phyloP scores from a whole-genome alignment of 2,797 vertebrate species.

The Anguilla pacifica region DNA sequence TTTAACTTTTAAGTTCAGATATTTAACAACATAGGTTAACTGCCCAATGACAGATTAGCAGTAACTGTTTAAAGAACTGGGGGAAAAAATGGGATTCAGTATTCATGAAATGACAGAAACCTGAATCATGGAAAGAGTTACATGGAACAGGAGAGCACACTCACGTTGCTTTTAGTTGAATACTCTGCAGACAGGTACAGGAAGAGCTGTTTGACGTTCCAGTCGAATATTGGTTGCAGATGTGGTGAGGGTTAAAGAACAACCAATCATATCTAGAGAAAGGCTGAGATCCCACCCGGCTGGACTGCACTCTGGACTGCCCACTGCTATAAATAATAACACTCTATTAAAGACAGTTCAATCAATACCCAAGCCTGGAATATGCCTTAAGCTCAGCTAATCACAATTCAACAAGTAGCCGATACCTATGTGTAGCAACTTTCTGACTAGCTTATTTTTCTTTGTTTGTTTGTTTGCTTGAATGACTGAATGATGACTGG shows the following conservation, averaged over 20 bases:
- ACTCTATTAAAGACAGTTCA: background rate
- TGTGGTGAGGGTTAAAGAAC: constrained; percentile 81
- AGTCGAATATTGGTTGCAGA: constrained; percentile 96
- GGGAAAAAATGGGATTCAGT: background rate
- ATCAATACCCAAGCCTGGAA: background rate
- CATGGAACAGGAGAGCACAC: constrained; percentile 53
- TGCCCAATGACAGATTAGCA: background rate
- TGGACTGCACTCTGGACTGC: background rate
- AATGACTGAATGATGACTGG: background rate
- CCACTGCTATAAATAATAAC: background rate
- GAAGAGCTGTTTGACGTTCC: constrained; percentile 98
- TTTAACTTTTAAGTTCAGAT: background rate
- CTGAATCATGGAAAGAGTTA: background rate
- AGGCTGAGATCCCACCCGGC: background rate
- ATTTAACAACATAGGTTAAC: background rate
- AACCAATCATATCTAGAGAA: background rate
- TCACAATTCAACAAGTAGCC: background rate
- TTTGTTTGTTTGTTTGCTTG: too few relatives aligned
- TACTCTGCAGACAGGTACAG: constrained; percentile 86
- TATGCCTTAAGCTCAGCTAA: background rate
- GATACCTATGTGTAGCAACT: background rate
- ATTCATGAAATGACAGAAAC: background rate
- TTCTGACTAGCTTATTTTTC: too few relatives aligned
- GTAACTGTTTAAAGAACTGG: background rate
- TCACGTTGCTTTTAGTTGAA: constrained; percentile 83